Percentiles rank a stretch among this genome's conserved stretches.
These are phyloP conservation scores for Gymnorhina tibicen DNA, from an alignment of 2,113 vertebrate species.

Conservation along the genomic window DNA sequence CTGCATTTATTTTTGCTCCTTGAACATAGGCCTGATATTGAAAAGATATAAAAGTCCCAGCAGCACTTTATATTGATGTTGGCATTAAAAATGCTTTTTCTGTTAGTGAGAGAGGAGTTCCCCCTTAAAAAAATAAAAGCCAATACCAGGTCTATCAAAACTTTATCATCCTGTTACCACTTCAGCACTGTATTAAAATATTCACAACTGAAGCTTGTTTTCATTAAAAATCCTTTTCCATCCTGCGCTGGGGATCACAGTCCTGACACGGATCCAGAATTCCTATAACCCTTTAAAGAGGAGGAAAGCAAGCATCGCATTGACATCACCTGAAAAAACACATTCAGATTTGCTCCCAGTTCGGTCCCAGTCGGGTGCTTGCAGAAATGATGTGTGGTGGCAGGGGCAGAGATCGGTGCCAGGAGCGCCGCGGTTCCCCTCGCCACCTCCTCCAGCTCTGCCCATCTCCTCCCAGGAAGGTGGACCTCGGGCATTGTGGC, in stretches of 20 bases:
- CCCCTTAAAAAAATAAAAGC: slow-evolving; percentile 62
- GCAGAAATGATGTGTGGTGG: neutral
- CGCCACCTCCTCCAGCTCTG: neutral
- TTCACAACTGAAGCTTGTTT: slow-evolving; percentile 46
- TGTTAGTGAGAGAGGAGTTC: slow-evolving; percentile 36
- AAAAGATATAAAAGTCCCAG: slow-evolving; percentile 61
- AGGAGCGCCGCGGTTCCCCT: neutral
- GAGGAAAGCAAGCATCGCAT: neutral
- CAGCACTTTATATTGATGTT: slow-evolving; percentile 63
- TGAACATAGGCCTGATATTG: slow-evolving; percentile 44
- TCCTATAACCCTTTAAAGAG: neutral
- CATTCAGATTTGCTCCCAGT: neutral
- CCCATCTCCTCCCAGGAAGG: neutral
- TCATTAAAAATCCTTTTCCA: slow-evolving; percentile 59
- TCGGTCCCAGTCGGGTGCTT: neutral
- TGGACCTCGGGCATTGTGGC: neutral
- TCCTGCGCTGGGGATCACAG: neutral
- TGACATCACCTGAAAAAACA: neutral
- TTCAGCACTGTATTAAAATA: slow-evolving; percentile 40
- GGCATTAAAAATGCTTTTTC: slow-evolving; percentile 65
- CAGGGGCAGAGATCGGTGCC: neutral
- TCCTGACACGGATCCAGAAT: neutral
- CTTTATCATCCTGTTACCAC: slow-evolving; percentile 60
- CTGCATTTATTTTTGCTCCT: slow-evolving; percentile 45
- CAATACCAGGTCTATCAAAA: slow-evolving; percentile 54